Evolutionary conservation across 1,140 invertebrate species (phyloP), one percentile per base, ranked within the genome.

Genomic region (Theocolax elegans): DNA sequence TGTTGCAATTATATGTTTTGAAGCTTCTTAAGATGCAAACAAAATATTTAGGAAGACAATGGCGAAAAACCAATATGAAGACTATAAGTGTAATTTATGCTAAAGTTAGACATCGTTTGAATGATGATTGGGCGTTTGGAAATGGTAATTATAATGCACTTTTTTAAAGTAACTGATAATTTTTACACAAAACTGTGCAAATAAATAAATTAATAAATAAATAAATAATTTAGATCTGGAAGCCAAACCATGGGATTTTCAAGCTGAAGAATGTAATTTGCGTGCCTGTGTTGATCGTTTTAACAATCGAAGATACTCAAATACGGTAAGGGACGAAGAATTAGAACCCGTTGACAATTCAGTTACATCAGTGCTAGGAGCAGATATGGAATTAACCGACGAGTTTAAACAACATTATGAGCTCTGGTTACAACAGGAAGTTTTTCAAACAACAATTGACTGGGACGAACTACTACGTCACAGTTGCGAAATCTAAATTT

Each of bases 21-120:
- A 99, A 99, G 85, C 86, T 99, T 35, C 85, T 99, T 0, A 99
- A 99, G 88, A 99, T 99, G 96, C 98, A 99, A 88, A 99, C 97
- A 0, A 99, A 98, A 83, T 99, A 99, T 87, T 90, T 99, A 71
- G 98, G 98, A 0, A 87, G 98, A 21, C 98, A 99, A 79, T 99
- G 98, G 98, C 89, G 98, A 6, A 99, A 99, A 86, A 94, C 95
- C 1, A 99, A 99, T 83, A 99, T 99, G 97, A 99, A 99, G 83
- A 98, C 97, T 0, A 97, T 99, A 87, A 98, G 96, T 83, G 96
- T 97, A 38, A 99, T 99, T 81, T 99, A 99, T 85, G 93, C 96
- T 59, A 99, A 99, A 90, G 97, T 95, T 62, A 86, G 95, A 48
- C 95, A 96, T 88, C 90, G 95, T 56, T 87, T 99, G 1, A 99